A percentile compares a stretch with the other conserved stretches of the same genome.
These are phyloP conservation scores for Pseudomyrmex sp. DNA, from an alignment of 1,140 invertebrate genomes.

Conservation along the genomic window DNA sequence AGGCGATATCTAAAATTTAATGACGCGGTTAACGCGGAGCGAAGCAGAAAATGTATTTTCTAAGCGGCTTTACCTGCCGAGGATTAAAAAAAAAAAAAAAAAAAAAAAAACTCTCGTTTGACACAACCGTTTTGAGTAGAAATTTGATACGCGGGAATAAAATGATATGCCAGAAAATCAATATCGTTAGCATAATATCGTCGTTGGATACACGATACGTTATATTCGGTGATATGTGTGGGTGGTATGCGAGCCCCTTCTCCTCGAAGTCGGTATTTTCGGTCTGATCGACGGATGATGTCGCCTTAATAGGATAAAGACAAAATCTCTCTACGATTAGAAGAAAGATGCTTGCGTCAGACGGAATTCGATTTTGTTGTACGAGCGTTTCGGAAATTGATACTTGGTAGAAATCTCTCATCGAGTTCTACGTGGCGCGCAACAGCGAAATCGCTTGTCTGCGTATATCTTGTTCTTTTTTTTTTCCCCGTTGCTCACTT, in stretches of 20 bases:
- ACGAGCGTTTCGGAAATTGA: slow-evolving; percentile 53
- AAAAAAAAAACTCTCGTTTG: too few relatives aligned
- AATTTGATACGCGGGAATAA: slow-evolving; percentile 5
- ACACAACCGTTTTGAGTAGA: neutral
- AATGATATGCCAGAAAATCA: slow-evolving; percentile 16
- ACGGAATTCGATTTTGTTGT: too few relatives aligned
- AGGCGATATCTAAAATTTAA: slow-evolving; percentile 53
- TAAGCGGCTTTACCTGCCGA: neutral
- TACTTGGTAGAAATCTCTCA: slow-evolving; percentile 41
- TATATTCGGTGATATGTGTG: neutral
- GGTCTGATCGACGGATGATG: slow-evolving; percentile 6
- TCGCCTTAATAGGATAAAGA: slow-evolving; percentile 22
- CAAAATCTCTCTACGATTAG: neutral
- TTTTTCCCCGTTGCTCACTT: slow-evolving; percentile 2
- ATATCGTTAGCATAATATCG: slow-evolving; percentile 39
- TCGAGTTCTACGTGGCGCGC: slow-evolving; percentile 1
- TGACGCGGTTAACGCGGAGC: slow-evolving; percentile 38
- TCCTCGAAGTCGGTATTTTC: neutral
- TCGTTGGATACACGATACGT: neutral
- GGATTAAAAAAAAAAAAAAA: neutral
- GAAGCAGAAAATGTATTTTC: slow-evolving; percentile 38
- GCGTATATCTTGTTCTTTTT: neutral
- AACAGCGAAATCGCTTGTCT: slow-evolving; percentile 38
- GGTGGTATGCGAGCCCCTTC: too few relatives aligned
- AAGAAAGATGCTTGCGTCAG: slow-evolving; percentile 72